Evolutionary conservation across 2,888 invertebrate species (phyloP), one percentile per base, ranked within the genome.

Genomic region (Ophion costatus): DNA sequence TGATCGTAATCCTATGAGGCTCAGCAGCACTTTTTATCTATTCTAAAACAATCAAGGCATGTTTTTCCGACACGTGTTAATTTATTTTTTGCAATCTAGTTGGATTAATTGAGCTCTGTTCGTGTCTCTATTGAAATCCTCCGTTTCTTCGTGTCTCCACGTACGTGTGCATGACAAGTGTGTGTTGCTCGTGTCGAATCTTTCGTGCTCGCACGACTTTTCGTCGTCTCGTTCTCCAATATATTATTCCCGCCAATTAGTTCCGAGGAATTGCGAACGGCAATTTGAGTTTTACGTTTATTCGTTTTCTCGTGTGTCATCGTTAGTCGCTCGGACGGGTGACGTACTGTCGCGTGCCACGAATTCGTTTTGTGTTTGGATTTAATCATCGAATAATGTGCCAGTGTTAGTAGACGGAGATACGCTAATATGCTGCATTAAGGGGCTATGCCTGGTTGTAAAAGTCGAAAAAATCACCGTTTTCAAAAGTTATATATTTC

Each of bases 301-400:
- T 74, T 80, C 11, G 20, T 45, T 51, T 59, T 45, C 76, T 71
- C 51, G 24, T 59, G 66, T 76, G 57, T 20, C 11, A 70, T 73
- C 57, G 71, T 82, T 82, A 82, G 82, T 77, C 82, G 82, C 82
- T 77, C 57, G 29, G 17, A 80, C 77, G 82, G 81, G 74, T 84
- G 78, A 82, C 45, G 57, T 73, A 63, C 9, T 51, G 69, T 84
- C 84, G 80, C 75, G 82, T 79, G 70, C 73, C 51, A 14, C 45
- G 42, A 24, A 69, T 33, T 51, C 78, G 66, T 73, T 80, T 76
- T 70, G 61, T 61, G 63, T 29, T 4, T 51, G 22, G 59, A 75
- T 63, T 75, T 51, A 64, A 59, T 38, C 42, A 77, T 67, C 45
- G 63, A 64, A 14, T 22, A 59, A 61, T 42, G 22, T 42, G 14